A percentile compares a stretch with the other conserved stretches of the same genome.
phyloP scores from a whole-genome alignment of 2,797 vertebrate genomes.

The Chiloscyllium punctatum region DNA sequence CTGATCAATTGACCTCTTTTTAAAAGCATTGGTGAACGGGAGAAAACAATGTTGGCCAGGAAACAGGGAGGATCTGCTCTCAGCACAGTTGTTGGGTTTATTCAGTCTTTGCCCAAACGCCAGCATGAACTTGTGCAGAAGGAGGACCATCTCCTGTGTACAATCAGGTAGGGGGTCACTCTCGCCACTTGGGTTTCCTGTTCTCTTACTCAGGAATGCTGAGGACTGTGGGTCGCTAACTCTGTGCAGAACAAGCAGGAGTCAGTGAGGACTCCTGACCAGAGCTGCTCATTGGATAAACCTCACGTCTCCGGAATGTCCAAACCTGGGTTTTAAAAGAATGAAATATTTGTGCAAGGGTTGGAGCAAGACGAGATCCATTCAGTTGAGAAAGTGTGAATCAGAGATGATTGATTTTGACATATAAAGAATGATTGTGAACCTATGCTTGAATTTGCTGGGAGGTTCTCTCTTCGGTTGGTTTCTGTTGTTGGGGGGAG shows the following conservation, averaged over 20 bases:
- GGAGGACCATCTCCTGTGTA: neutral
- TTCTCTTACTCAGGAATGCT: neutral
- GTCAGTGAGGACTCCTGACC: neutral
- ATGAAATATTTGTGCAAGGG: neutral
- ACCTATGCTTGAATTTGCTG: neutral
- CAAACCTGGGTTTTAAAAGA: neutral
- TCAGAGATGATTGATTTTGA: neutral
- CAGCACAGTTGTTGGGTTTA: neutral
- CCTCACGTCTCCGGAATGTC: neutral
- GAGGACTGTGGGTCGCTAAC: neutral
- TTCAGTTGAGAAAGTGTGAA: neutral
- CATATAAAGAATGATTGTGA: neutral
- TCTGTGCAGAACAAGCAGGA: neutral
- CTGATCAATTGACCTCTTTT: too few relatives aligned
- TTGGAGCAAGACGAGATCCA: too few relatives aligned
- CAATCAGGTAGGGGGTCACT: neutral
- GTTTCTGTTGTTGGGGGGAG: neutral
- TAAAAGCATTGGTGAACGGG: too few relatives aligned
- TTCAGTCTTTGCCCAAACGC: neutral
- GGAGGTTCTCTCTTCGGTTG: neutral
- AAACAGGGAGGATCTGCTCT: too few relatives aligned
- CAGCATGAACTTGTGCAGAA: neutral
- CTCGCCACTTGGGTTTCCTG: neutral
- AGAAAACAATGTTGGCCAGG: too few relatives aligned
- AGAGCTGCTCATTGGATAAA: neutral